Conservation (phyloP, 2,888 invertebrate genomes). For the Urechis unicinctus region DNA sequence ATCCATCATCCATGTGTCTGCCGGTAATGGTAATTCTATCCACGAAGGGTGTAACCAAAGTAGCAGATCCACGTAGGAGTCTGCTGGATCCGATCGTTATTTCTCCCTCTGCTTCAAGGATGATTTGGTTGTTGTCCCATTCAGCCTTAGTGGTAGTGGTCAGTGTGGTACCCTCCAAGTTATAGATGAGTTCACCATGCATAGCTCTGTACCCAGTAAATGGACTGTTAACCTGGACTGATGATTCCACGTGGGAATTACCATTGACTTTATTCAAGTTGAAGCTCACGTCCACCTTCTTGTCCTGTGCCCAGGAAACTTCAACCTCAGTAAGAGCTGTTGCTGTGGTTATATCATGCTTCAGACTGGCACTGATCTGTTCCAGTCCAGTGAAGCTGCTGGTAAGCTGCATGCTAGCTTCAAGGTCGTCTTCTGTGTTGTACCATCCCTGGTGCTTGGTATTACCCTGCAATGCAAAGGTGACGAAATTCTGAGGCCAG, state of each 20-base stretch:
- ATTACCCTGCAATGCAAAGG: constrained; percentile 10
- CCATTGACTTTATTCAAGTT: constrained; percentile 6
- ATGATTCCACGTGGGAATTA: constrained; percentile 7
- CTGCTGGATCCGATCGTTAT: not conserved
- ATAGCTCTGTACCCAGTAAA: constrained; percentile 9
- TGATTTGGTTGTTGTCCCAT: constrained; percentile 6
- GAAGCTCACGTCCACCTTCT: constrained; percentile 18
- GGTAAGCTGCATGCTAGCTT: constrained; percentile 8
- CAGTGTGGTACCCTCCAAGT: constrained; percentile 5
- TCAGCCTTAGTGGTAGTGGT: constrained; percentile 2
- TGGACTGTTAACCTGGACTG: constrained; percentile 14
- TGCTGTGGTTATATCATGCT: constrained; percentile 6
- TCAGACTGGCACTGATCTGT: constrained; percentile 14
- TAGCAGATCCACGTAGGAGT: constrained; percentile 5
- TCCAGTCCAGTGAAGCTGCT: constrained; percentile 8
- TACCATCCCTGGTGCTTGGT: constrained; percentile 9
- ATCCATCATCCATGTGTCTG: constrained; percentile 9
- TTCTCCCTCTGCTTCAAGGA: constrained; percentile 3
- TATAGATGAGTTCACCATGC: constrained; percentile 9
- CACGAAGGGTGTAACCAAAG: constrained; percentile 16
- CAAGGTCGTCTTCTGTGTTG: constrained; percentile 8
- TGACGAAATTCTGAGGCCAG: constrained; percentile 9
- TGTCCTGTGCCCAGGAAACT: constrained; percentile 24
- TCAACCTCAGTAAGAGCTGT: constrained; percentile 11
- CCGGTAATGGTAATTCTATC: constrained; percentile 6